Evolutionary conservation across 2,888 invertebrate species (phyloP), one percentile per base, ranked within the genome.

Genomic region (Temnothorax unifasciatus): DNA sequence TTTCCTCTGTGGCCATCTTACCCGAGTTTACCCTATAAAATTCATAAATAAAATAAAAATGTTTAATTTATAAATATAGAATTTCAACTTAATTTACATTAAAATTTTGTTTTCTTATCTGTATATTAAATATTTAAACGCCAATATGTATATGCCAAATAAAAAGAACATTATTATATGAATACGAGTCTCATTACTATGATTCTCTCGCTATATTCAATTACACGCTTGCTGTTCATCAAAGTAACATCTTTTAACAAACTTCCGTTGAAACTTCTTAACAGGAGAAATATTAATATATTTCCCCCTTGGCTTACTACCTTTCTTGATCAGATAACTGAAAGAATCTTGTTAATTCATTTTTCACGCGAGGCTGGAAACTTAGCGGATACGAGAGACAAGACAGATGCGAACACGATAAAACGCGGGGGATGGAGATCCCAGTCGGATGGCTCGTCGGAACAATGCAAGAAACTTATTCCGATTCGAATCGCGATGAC

Each of bases 381-480:
- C n/a, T 44, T 9, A 4, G 44, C 44, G 59, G 13, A 29, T 74
- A 74, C 11, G 44, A 41, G 38, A 77, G 66, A 41, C 66, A 41
- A 64, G 68, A 63, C 64, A 75, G 47, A 57, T n/a, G 21, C 57
- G 15, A 66, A 73, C 57, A 64, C 61, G 74, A 82, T 84, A 82
- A 77, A 86, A 82, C 41, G 38, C 9, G 25, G 47, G 18, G 50
- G n/a, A 9, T 41, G 13, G 44, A 82, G n/a, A 63, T 21, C 41
- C 52, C 47, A 29, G 15, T 64, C 21, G 82, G 50, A 44, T 25
- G 44, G 29, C 66, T 66, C 75, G 18, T 59, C 25, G 73, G 68
- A 75, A 86, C 74, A 77, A 83, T 81, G 68, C 73, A 50, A 83
- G 69, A 76, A 83, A 87, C 85, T 81, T 81, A 68, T 68, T 75